phyloP scores from a whole-genome alignment of 2,113 vertebrate genomes.

The Chlorodrepanis virens region DNA sequence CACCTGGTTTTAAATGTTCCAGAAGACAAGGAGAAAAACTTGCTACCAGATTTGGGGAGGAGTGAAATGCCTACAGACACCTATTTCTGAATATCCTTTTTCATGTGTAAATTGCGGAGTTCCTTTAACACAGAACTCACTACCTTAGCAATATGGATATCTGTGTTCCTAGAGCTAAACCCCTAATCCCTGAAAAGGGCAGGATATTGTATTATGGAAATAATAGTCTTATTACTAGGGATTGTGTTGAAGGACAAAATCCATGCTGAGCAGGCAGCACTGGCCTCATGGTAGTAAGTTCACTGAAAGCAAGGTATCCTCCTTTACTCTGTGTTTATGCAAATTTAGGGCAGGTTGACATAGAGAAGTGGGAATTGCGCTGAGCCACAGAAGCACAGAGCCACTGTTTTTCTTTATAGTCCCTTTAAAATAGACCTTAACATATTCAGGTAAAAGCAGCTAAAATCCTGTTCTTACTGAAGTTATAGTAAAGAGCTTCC shows the following conservation, averaged over 20 bases:
- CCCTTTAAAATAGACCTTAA: background rate
- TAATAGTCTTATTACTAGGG: background rate
- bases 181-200: background rate
- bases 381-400: rapidly evolving
- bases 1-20: background rate
- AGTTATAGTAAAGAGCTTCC: background rate
- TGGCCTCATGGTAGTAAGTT: background rate
- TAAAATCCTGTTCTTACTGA: background rate
- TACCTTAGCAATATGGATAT: background rate
- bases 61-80: background rate
- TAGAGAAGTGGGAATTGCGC: background rate
- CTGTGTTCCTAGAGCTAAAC: background rate
- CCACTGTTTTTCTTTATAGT: background rate
- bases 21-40: background rate
- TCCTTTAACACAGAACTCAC: background rate
- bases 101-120: background rate
- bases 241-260: background rate
- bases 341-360: background rate
- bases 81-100: background rate
- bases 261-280: background rate
- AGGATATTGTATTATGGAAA: background rate
- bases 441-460: background rate
- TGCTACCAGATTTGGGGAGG: background rate
- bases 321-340: background rate
- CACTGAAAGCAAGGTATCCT: background rate